Base-by-base conservation (phyloP, 2,888 invertebrate species). In the Cephalotes varians region DNA sequence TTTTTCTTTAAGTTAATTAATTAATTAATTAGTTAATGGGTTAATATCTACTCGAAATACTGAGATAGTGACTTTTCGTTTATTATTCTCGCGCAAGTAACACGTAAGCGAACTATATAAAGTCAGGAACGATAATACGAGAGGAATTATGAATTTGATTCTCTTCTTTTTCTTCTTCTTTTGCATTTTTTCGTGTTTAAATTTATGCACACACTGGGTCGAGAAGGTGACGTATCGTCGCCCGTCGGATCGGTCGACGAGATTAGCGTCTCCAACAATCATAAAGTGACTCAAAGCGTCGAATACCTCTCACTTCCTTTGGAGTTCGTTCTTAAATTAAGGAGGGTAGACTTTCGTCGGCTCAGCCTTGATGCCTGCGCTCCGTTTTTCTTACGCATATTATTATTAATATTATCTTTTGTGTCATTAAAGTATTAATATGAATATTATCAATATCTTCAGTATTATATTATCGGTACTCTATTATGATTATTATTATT, bases 111-210 rank as follows among this genome's bases (percentile, higher is more conserved):
- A 85, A 81, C 80, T 84, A 87, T 85, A 79, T 84, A 85, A 83
- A 85, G 71, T 79, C 86, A 88, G 88, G 85, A 88, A 88, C 88
- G 82, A 85, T 85, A 88, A 88, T 83, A 86, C 69, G 83, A 88
- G 87, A 87, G 85, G 87, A 86, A 89, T 85, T 86, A 86, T 87
- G 85, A 80, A 76, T 85, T 67, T 79, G 64, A 10, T 64, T 74
- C 40, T 60, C 51, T 84, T 80, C 31, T 21, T 58, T n/a, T 60
- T 82, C 25, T 81, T 54, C 34, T 79, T 51, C 54, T 77, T 81
- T 56, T 69, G n/a, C 54, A 47, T 54, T 51, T 69, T 56, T n/a
- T 67, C 47, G 47, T 71, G 82, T 86, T 76, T 69, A 62, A 86
- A 82, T 60, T 79, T 83, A 73, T 69, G 12, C 69, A 21, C 69